phyloP scores from a whole-genome alignment of 2,888 invertebrate genomes.

The Autographa pulchrina region DNA sequence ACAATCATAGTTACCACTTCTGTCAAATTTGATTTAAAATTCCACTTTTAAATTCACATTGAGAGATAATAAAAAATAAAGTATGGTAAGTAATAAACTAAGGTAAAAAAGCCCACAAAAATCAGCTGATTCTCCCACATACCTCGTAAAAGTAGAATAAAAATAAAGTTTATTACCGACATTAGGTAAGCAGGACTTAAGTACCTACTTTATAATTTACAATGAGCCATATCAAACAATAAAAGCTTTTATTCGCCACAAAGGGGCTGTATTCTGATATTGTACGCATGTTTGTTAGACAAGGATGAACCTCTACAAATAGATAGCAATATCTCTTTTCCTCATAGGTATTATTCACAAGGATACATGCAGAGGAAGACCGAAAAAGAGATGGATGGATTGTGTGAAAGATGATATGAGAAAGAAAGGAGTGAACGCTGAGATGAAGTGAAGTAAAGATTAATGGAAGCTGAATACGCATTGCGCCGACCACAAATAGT shows the following conservation, averaged over 20 bases:
- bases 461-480: no score
- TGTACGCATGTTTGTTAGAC: conserved; percentile 26
- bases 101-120: no score
- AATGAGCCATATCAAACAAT: conserved; percentile 24
- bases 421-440: no score
- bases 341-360: no score
- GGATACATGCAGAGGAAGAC: no score
- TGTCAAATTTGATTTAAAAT: not conserved
- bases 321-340: not conserved
- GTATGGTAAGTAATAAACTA: not conserved
- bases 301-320: not conserved
- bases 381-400: no score
- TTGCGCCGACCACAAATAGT: no score
- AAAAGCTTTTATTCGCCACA: conserved; percentile 26
- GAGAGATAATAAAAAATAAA: not conserved
- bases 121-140: conserved; percentile 5
- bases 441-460: no score
- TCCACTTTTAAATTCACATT: not conserved
- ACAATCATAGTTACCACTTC: not conserved
- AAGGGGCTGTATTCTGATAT: conserved; percentile 10
- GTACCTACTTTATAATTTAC: conserved; percentile 20
- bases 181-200: conserved; percentile 2
- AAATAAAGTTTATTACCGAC: conserved; percentile 8
- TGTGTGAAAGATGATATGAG: no score
- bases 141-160: conserved; percentile 13